Conservation (phyloP, 2,113 vertebrate genomes). For the Otocyon megalotis region DNA sequence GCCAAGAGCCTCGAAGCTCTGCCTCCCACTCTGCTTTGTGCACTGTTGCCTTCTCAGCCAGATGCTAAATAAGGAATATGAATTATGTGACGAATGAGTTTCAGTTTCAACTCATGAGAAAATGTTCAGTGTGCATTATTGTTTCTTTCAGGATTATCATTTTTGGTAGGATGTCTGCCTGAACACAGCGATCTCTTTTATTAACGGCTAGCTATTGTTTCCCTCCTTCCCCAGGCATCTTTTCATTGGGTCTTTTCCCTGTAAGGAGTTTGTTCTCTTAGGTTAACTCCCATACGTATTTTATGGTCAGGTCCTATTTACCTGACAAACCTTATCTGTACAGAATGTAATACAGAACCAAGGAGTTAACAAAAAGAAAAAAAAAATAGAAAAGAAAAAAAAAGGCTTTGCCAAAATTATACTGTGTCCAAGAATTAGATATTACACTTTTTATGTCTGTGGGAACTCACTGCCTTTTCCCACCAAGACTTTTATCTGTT, state of each 20-base stretch:
- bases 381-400: background rate
- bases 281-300: background rate
- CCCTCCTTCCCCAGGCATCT: background rate
- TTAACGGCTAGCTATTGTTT: background rate
- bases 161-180: background rate
- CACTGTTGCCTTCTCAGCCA: background rate
- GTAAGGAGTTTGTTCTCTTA: slow-evolving; percentile 21
- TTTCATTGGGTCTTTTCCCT: background rate
- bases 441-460: background rate
- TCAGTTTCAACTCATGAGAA: background rate
- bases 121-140: background rate
- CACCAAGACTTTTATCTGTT: background rate
- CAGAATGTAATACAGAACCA: slow-evolving; percentile 21
- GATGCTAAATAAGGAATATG: background rate
- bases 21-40: background rate
- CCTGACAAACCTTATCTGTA: background rate
- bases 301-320: background rate
- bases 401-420: background rate
- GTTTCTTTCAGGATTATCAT: background rate
- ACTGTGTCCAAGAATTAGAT: background rate
- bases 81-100: background rate
- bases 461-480: slow-evolving; percentile 11
- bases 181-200: background rate
- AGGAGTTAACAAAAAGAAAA: background rate
- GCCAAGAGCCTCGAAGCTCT: background rate